These are phyloP conservation scores for Nowickia ferox DNA, from an alignment of 2,888 invertebrate species.

Conservation along the genomic window DNA sequence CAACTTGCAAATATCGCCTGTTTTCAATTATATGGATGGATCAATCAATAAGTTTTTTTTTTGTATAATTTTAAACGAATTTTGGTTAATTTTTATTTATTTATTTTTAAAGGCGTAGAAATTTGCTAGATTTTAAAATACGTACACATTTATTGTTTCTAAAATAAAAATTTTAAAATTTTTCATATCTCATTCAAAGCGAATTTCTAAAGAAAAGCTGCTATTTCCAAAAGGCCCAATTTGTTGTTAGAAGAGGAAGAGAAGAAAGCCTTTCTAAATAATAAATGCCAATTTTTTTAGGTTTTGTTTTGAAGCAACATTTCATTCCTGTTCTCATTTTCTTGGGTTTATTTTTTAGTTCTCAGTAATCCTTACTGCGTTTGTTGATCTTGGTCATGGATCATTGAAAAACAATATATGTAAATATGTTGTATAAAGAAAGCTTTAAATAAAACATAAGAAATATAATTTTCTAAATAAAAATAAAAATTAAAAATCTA, in stretches of 20 bases:
- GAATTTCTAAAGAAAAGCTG: slow-evolving; percentile 48
- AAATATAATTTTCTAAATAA: neutral
- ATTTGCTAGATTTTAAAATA: slow-evolving; percentile 64
- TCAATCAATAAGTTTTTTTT: slow-evolving; percentile 71
- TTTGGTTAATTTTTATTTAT: slow-evolving; percentile 62
- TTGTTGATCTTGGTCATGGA: slow-evolving; percentile 45
- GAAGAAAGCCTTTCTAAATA: slow-evolving; percentile 6
- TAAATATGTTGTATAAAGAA: neutral
- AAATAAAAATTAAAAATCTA: neutral
- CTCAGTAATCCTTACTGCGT: slow-evolving; percentile 27
- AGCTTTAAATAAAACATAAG: slow-evolving; percentile 10
- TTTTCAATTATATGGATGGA: slow-evolving; percentile 82
- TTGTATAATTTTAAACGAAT: slow-evolving; percentile 62
- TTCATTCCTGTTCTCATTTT: neutral
- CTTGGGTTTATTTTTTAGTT: neutral
- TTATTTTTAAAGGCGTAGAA: slow-evolving; percentile 61
- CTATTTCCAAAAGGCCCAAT: slow-evolving; percentile 54
- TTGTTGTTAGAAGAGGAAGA: slow-evolving; percentile 17
- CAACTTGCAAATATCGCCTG: slow-evolving; percentile 99
- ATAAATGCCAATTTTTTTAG: slow-evolving; percentile 44
- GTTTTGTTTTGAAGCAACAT: neutral
- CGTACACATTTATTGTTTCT: slow-evolving; percentile 32
- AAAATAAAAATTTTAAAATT: slow-evolving; percentile 13
- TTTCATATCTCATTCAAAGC: slow-evolving; percentile 12
- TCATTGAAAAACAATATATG: slow-evolving; percentile 3